phyloP scores from a whole-genome alignment of 1,140 invertebrate genomes.

The Papilio polytes region DNA sequence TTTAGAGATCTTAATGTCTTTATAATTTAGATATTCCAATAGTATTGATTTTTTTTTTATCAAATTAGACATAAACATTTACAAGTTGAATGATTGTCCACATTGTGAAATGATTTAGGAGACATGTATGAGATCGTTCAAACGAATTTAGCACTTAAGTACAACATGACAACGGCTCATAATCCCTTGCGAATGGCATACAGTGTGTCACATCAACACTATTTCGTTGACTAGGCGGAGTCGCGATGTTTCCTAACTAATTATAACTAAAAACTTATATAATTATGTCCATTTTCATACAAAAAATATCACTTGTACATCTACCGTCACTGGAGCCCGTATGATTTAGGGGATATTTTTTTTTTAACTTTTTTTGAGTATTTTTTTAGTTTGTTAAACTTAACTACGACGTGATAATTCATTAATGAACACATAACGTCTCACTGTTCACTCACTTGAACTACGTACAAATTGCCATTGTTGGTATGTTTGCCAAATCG shows the following conservation, averaged over 20 bases:
- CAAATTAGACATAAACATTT: not conserved
- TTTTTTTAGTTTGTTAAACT: constrained; percentile 52
- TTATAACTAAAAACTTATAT: constrained; percentile 45
- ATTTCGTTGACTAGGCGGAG: constrained; percentile 79
- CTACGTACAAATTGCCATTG: constrained; percentile 21
- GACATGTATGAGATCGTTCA: constrained; percentile 61
- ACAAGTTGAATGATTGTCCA: constrained; percentile 8
- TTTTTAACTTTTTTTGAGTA: constrained; percentile 70
- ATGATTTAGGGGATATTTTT: constrained; percentile 48
- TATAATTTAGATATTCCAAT: not conserved
- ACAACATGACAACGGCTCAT: constrained; percentile 53
- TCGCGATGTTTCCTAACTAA: constrained; percentile 59
- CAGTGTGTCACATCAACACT: constrained; percentile 49
- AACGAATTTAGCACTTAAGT: constrained; percentile 51
- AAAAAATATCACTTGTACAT: constrained; percentile 78
- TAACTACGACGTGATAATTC: constrained; percentile 47
- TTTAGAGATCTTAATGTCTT: constrained; percentile 3
- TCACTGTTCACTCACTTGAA: constrained; percentile 41
- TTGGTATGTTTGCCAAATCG: constrained; percentile 23
- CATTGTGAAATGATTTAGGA: constrained; percentile 37
- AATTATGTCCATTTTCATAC: constrained; percentile 56
- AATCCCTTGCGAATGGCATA: constrained; percentile 39
- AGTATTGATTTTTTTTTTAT: not conserved
- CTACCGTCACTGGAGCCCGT: constrained; percentile 70
- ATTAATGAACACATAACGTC: constrained; percentile 57